phyloP scores from a whole-genome alignment of 2,113 vertebrate species.

The Monopterus albus region DNA sequence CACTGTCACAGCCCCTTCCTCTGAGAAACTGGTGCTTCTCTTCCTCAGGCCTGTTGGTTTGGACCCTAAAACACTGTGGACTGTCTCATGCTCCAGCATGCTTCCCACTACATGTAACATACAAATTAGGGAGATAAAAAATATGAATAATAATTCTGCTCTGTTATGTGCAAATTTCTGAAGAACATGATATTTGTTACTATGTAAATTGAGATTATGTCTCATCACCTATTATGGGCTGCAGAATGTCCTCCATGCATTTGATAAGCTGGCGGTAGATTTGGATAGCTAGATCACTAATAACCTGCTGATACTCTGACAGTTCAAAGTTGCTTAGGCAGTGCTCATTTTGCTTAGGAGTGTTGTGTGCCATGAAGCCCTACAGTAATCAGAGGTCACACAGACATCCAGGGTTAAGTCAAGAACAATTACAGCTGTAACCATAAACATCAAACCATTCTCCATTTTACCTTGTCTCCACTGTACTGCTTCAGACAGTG shows the following conservation, averaged over 20 bases:
- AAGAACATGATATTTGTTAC: neutral
- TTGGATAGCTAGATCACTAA: conserved; percentile 93
- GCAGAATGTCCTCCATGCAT: conserved; percentile 90
- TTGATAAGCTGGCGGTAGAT: conserved; percentile 96
- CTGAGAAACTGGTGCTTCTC: conserved; percentile 87
- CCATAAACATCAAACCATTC: neutral
- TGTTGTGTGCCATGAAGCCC: conserved; percentile 89
- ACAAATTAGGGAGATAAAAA: neutral
- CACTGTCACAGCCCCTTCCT: conserved; percentile 88
- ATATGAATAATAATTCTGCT: neutral
- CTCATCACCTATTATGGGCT: conserved; percentile 92
- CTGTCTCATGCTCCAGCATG: conserved; percentile 95
- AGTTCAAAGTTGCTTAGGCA: conserved; percentile 96
- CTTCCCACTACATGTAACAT: conserved; percentile 84
- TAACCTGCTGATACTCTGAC: conserved; percentile 93
- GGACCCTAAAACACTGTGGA: conserved; percentile 92
- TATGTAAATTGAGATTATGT: neutral
- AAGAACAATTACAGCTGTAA: neutral
- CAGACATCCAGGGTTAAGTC: conserved; percentile 6
- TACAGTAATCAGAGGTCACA: conserved; percentile 20
- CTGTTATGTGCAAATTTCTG: neutral
- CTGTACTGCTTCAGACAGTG: conserved; percentile 98
- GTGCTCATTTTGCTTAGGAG: conserved; percentile 92
- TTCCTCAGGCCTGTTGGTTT: conserved; percentile 94
- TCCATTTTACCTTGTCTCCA: conserved; percentile 88